Conservation (phyloP, 2,113 vertebrate genomes). For the Hippocampus comes region DNA sequence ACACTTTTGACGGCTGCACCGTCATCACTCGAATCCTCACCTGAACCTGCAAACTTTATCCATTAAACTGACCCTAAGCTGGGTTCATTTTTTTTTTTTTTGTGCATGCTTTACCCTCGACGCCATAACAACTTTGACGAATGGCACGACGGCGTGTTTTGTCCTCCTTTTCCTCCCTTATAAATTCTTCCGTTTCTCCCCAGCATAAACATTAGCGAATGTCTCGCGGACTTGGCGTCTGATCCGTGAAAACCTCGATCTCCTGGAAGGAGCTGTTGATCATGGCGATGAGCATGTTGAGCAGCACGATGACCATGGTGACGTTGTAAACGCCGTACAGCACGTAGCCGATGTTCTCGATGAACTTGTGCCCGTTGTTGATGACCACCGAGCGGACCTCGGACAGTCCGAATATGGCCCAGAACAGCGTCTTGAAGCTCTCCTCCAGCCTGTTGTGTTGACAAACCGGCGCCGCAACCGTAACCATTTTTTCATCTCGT, state of each 20-base stretch:
- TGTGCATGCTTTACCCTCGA: not conserved
- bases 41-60: too few relatives aligned
- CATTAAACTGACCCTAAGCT: too few relatives aligned
- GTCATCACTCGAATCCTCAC: not conserved
- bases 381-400: conserved; percentile 96
- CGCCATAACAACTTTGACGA: not conserved
- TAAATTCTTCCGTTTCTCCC: not conserved
- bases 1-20: not conserved
- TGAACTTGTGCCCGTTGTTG: conserved; percentile 97
- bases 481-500: not conserved
- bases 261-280: conserved; percentile 99
- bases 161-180: not conserved
- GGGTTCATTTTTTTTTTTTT: not conserved
- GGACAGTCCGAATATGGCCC: conserved; percentile 98
- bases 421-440: conserved; percentile 99
- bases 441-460: conserved; percentile 83
- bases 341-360: conserved; percentile 97
- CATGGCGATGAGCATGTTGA: conserved; percentile 99
- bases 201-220: conserved; percentile 1
- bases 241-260: conserved; percentile 83
- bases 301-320: conserved; percentile 96
- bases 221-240: not conserved
- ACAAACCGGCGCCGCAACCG: not conserved
- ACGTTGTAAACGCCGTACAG: conserved; percentile 98
- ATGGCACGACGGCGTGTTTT: not conserved